These are phyloP conservation scores for Aythya baeri DNA, from an alignment of 2,113 vertebrate genomes.

Conservation along the genomic window DNA sequence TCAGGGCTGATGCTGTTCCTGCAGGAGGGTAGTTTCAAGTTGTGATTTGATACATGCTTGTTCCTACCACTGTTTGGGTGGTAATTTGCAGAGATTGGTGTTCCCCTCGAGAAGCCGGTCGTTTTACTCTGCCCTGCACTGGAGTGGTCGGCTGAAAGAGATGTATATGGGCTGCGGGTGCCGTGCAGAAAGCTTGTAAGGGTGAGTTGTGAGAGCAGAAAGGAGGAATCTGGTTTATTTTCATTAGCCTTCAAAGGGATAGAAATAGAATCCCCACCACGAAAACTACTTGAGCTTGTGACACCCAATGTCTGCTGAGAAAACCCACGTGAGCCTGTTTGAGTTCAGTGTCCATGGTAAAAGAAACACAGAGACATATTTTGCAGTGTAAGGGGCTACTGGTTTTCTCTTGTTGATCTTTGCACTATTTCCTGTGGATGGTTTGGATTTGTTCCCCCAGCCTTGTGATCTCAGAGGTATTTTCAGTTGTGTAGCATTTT, in stretches of 20 bases:
- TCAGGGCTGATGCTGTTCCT: neutral
- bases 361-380: neutral
- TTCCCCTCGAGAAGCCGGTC: neutral
- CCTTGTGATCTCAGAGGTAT: neutral
- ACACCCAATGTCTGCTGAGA: neutral
- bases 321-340: rapidly evolving
- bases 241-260: rapidly evolving
- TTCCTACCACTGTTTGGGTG: neutral
- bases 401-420: neutral
- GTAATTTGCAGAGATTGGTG: no score
- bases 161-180: neutral
- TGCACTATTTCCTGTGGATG: neutral
- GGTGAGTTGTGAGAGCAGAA: neutral
- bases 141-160: neutral
- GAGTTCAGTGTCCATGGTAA: neutral
- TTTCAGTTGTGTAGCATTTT: neutral
- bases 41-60: neutral
- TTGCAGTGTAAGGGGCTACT: rapidly evolving
- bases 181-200: neutral
- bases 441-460: neutral
- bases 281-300: neutral
- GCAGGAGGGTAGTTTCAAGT: neutral
- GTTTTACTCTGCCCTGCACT: neutral
- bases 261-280: neutral
- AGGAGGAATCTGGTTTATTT: neutral